Evolutionary conservation across 2,113 vertebrate genomes (phyloP).

Genomic region (Pedionomus torquatus): DNA sequence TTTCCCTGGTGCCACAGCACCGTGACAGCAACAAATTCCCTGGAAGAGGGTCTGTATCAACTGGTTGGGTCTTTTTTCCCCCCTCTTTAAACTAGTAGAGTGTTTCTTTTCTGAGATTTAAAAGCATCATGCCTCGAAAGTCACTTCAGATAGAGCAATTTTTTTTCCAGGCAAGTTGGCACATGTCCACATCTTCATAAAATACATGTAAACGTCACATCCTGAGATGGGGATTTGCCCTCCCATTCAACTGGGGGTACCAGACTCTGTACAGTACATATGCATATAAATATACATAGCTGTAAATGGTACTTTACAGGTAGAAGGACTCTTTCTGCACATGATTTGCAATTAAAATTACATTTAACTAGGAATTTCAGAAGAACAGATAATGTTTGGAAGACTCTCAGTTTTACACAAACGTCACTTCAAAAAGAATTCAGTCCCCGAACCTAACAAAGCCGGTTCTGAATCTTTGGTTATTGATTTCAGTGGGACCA

Average conservation of each 20-base stretch:
- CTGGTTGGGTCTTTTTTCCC: not conserved
- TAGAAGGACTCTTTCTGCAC: not conserved
- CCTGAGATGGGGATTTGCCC: not conserved
- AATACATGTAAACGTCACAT: not conserved
- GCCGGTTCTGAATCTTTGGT: not conserved
- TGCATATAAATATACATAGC: too few relatives aligned
- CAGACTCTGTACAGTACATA: not conserved
- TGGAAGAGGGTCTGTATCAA: not conserved
- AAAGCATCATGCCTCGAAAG: not conserved
- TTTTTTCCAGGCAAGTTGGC: not conserved
- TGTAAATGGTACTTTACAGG: not conserved
- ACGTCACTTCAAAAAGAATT: not conserved
- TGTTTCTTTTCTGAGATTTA: not conserved
- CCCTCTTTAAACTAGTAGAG: not conserved
- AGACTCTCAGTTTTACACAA: not conserved
- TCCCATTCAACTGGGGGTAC: not conserved
- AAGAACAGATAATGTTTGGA: not conserved
- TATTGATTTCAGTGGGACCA: not conserved
- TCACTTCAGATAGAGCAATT: not conserved
- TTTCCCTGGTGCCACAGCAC: not conserved
- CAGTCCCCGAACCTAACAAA: not conserved
- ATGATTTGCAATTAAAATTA: not conserved
- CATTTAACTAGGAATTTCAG: not conserved
- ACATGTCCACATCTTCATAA: not conserved
- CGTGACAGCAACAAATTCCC: not conserved